These are phyloP conservation scores for Ammodytes marinus DNA, from an alignment of 2,113 vertebrate genomes.

Conservation along the genomic window DNA sequence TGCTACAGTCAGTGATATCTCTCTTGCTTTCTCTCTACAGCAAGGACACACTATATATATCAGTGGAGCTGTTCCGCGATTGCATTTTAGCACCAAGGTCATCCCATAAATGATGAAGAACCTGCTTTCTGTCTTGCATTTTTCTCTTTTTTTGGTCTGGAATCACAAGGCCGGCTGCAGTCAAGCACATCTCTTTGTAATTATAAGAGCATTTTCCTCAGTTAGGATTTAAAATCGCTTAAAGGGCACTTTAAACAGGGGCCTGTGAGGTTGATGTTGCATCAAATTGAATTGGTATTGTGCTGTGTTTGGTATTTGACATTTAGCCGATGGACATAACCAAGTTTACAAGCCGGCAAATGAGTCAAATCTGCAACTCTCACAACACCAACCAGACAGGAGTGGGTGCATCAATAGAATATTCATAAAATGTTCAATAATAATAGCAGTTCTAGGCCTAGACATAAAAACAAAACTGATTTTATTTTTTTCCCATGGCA, in stretches of 20 bases:
- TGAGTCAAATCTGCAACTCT: conserved; percentile 1
- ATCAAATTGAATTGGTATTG: background rate
- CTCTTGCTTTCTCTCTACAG: conserved; percentile 21
- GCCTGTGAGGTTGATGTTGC: background rate
- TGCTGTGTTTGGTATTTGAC: background rate
- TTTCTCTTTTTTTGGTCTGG: background rate
- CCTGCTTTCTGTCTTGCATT: background rate
- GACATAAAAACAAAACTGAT: conserved; percentile 21
- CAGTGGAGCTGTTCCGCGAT: background rate
- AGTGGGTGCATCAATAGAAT: conserved; percentile 35
- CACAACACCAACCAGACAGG: conserved; percentile 7
- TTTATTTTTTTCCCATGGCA: conserved; percentile 11
- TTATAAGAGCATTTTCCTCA: conserved; percentile 26
- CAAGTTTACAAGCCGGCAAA: background rate
- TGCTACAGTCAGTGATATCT: conserved; percentile 21
- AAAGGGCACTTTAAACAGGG: background rate
- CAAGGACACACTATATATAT: conserved; percentile 15
- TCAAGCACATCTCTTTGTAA: background rate
- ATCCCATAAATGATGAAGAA: conserved; percentile 37
- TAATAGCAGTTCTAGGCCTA: conserved; percentile 21
- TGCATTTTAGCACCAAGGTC: conserved; percentile 38
- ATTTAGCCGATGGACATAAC: conserved; percentile 3
- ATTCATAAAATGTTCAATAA: conserved; percentile 68
- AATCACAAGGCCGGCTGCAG: conserved; percentile 14
- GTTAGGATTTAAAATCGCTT: conserved; percentile 25